Evolutionary conservation across 2,113 vertebrate genomes (phyloP), one percentile per base, ranked within the genome.

Genomic region (Meleagris gallopavo): DNA sequence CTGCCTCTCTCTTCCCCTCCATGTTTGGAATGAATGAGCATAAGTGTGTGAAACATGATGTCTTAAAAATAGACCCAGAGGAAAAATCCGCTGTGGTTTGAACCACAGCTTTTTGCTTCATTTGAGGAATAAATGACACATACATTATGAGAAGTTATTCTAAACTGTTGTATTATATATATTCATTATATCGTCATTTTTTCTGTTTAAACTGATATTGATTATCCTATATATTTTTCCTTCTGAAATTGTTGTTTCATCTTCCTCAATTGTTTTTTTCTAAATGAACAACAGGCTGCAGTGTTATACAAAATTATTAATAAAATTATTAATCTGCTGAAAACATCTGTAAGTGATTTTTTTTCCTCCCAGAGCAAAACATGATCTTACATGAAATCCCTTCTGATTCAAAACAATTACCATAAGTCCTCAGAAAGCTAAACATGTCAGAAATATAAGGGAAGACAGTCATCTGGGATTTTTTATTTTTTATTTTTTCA

Each of bases 81-180:
- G 20, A 82, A 88, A 91, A 16, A 24, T 64, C 34, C 76, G 13
- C 45, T 58, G 34, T 76, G 76, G 45, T 60, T 45, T 72, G 60
- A 90, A 84, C 30, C 34, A 71, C 45, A 86, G 41, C 5, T 76
- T 83, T 96, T 94, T 84, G 41, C 46, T 32, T 92, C 54, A 88
- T 88, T 95, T 92, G 38, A 84, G 50, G 61, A 86, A 94, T 62
- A 93, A 93, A 93, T 93, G 25, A 46, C n/a, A 88, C 55, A 81
- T 34, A 34, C 24, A 32, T 86, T 70, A 62, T 38, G 3, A 88
- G 50, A 97, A 24, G 32, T 67, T 93, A 58, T 92, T 93, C 57
- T 93, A 32, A 88, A 38, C 34, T 78, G 30, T 67, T 88, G 21
- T 32, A 24, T 50, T 60, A 52, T 74, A 70, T 9, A 48, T 66